Percentiles rank a stretch among this genome's conserved stretches.
Conservation (phyloP, 2,888 invertebrate species). For the Aricia artaxerxes region DNA sequence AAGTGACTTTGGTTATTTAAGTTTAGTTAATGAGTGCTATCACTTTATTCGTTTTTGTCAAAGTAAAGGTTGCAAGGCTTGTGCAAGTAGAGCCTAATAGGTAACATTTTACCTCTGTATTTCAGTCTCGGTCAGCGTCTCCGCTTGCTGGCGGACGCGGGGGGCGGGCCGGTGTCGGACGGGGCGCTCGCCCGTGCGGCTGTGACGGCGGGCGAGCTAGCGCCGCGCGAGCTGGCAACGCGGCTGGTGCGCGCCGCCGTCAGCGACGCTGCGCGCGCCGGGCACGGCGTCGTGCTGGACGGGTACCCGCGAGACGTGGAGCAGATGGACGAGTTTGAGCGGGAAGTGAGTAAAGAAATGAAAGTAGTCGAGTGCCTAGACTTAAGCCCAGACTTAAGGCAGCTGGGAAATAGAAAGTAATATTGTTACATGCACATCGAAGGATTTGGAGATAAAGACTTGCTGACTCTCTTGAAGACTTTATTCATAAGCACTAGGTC, state of each 20-base stretch:
- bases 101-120: neutral
- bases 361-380: no score
- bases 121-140: slow-evolving; percentile 88
- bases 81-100: no score
- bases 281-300: slow-evolving; percentile 93
- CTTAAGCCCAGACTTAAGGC: no score
- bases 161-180: slow-evolving; percentile 82
- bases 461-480: no score
- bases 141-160: slow-evolving; percentile 85
- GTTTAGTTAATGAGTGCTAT: no score
- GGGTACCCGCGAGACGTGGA: slow-evolving; percentile 95
- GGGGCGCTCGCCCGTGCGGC: slow-evolving; percentile 85
- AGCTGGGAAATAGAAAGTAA: no score
- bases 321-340: slow-evolving; percentile 93
- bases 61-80: no score
- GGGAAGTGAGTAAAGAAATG: slow-evolving; percentile 82
- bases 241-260: slow-evolving; percentile 87
- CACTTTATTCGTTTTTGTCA: no score
- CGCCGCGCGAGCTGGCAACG: slow-evolving; percentile 88
- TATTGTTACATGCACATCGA: no score
- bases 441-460: no score
- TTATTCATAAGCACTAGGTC: no score
- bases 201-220: slow-evolving; percentile 90
- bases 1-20: no score
- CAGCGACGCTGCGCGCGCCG: slow-evolving; percentile 74